Conservation (phyloP, 2,888 invertebrate species). For the Conomelus anceps region DNA sequence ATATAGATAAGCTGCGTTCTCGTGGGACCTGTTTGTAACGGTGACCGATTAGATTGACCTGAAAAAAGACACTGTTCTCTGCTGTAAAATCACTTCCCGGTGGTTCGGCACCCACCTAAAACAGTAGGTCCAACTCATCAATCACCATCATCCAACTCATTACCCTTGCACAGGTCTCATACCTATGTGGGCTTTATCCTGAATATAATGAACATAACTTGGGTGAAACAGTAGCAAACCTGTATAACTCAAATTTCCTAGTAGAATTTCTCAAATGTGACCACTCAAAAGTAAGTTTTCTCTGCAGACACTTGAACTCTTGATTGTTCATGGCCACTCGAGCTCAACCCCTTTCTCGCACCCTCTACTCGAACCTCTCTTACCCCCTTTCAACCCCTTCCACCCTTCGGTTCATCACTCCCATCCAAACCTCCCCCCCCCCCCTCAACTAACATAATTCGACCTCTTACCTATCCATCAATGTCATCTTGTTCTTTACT, state of each 20-base stretch:
- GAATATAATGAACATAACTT: no score
- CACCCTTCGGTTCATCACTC: no score
- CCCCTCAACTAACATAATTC: background rate
- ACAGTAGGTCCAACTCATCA: no score
- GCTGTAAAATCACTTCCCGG: no score
- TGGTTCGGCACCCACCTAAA: no score
- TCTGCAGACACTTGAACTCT: background rate
- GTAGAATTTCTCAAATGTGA: background rate
- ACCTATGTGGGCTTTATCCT: no score
- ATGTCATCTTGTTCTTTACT: background rate
- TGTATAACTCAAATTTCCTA: background rate
- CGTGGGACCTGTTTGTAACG: no score
- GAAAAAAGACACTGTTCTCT: no score
- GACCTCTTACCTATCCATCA: background rate
- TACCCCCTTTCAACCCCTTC: background rate
- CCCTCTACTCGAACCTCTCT: background rate
- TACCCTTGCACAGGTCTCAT: no score
- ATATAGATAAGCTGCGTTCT: no score
- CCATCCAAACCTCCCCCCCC: background rate
- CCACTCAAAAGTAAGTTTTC: background rate
- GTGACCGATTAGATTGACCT: no score
- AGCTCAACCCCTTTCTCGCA: background rate
- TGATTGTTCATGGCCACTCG: background rate
- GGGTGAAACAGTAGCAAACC: background rate
- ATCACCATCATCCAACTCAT: no score